Evolutionary conservation across 2,113 vertebrate genomes (phyloP), one percentile per base, ranked within the genome.

Genomic region (Macrotis lagotis): DNA sequence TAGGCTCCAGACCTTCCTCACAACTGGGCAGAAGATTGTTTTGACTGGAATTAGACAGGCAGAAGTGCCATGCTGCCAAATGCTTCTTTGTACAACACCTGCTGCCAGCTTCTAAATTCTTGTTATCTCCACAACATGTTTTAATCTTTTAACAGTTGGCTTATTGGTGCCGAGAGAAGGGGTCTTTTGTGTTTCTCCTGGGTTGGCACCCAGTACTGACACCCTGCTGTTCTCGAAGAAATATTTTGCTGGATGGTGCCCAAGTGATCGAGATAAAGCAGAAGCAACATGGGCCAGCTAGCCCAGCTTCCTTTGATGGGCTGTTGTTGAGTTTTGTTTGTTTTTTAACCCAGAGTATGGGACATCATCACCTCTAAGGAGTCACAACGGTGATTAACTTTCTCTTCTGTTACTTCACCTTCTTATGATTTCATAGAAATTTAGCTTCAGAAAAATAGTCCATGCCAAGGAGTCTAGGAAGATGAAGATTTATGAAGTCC

Each of bases 1-100:
- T 88, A 51, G 26, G 93, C 83, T 96, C 95, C 88, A 89, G 94
- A 93, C 92, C 96, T 96, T 88, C 95, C 95, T 96, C 93, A 93
- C 95, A 96, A 97, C 95, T 93, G 97, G 90, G 97, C 94, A 94
- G 97, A 97, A 97, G 97, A 98, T 98, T 98, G 97, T 97, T 97
- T 95, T 97, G 98, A 97, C 92, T 98, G 97, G 97, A 97, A 98
- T 97, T 96, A 98, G 97, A 96, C 97, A 97, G 98, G 97, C 96
- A 97, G 96, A 97, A 97, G 97, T 93, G 92, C 89, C 12, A 2
- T 37, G 96, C 95, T 97, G 97, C 95, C 98, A 98, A 97, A 96
- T 97, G 96, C 95, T 97, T 97, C 97, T 96, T 96, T 98, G 97
- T 96, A 94, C 74, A 95, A 96, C 97, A 98, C 97, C 98, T 98